A percentile compares a stretch with the other conserved stretches of the same genome.
Evolutionary conservation across 2,113 vertebrate species (phyloP).

Genomic region (Sprattus sprattus): DNA sequence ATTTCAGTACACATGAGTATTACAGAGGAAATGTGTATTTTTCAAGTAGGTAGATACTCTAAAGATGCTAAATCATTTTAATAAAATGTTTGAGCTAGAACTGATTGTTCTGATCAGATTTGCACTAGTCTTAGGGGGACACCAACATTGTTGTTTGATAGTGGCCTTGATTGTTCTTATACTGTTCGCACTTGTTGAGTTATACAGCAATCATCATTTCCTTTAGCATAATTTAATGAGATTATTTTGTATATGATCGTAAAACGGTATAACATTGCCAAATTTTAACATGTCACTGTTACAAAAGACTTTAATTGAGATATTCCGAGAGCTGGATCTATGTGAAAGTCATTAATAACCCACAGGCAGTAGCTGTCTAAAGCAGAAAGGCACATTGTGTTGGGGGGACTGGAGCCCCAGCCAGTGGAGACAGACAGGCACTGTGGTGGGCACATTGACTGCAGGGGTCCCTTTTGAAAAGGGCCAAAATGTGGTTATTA

Average conservation of each 20-base stretch:
- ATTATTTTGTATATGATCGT: too few relatives aligned
- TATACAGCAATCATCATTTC: background rate
- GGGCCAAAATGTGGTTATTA: background rate
- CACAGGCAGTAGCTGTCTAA: background rate
- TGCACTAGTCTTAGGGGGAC: too few relatives aligned
- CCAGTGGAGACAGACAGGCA: background rate
- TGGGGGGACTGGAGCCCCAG: background rate
- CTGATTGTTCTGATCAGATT: too few relatives aligned
- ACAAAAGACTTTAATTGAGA: too few relatives aligned
- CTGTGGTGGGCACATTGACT: background rate
- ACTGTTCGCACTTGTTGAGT: background rate
- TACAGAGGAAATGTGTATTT: background rate
- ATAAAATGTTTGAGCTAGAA: background rate
- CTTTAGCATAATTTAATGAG: background rate
- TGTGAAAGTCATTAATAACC: background rate
- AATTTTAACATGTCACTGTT: too few relatives aligned
- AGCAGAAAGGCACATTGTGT: background rate
- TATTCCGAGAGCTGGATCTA: background rate
- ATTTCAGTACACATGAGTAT: background rate
- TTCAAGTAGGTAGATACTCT: too few relatives aligned
- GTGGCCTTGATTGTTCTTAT: background rate
- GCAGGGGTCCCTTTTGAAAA: background rate
- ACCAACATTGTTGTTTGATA: background rate
- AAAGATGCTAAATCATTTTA: background rate
- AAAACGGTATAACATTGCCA: too few relatives aligned